phyloP scores from a whole-genome alignment of 2,797 vertebrate genomes.

The Danio kyathit region DNA sequence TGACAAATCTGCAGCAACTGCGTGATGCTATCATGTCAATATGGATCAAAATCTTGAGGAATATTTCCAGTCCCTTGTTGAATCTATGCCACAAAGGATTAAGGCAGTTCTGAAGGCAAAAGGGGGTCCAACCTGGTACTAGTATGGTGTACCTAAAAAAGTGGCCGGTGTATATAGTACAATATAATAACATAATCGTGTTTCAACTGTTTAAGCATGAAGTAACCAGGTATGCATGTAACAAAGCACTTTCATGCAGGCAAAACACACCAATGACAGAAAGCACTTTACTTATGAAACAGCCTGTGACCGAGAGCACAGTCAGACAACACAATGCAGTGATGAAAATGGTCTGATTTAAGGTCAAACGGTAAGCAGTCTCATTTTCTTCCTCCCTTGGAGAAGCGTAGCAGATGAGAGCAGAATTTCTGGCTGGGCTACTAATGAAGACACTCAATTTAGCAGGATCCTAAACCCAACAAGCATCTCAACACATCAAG shows the following conservation, averaged over 20 bases:
- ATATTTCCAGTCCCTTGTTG: too few relatives aligned
- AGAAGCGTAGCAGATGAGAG: constrained; percentile 43
- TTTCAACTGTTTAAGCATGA: not conserved
- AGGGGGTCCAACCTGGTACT: too few relatives aligned
- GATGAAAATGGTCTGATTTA: constrained; percentile 40
- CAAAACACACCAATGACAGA: constrained; percentile 74
- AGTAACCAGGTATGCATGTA: constrained; percentile 66
- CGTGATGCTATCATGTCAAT: too few relatives aligned
- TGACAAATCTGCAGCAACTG: too few relatives aligned
- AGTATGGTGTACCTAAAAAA: too few relatives aligned
- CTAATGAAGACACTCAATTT: constrained; percentile 64
- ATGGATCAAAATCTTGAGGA: too few relatives aligned
- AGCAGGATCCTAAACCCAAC: constrained; percentile 77
- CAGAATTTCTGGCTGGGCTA: constrained; percentile 57
- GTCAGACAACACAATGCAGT: constrained; percentile 41
- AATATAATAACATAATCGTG: too few relatives aligned
- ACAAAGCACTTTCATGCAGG: constrained; percentile 80
- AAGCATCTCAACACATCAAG: constrained; percentile 38
- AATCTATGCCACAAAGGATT: too few relatives aligned
- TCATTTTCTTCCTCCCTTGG: not conserved
- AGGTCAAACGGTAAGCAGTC: constrained; percentile 43
- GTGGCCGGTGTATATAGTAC: too few relatives aligned
- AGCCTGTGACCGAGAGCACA: constrained; percentile 44
- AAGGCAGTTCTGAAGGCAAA: too few relatives aligned
- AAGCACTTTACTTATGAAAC: constrained; percentile 47